Percentiles rank a stretch among this genome's conserved stretches.
phyloP scores from a whole-genome alignment of 2,888 invertebrate genomes.

The Steinernema scapterisci region DNA sequence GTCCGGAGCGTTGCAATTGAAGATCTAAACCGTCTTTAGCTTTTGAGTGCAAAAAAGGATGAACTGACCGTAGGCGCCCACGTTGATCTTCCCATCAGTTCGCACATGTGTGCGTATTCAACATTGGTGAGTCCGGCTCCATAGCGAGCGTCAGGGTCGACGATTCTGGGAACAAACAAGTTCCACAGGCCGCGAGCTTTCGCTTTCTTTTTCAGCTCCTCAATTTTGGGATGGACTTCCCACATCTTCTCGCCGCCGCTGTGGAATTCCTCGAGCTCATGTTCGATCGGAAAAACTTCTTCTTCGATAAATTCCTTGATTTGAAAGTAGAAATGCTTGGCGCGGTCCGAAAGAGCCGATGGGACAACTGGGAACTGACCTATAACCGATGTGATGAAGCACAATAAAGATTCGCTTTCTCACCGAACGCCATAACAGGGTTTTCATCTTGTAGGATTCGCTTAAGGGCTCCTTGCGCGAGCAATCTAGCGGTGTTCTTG shows the following conservation, averaged over 20 bases:
- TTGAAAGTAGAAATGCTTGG: conserved; percentile 65
- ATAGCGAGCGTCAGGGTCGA: conserved; percentile 66
- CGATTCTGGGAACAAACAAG: conserved; percentile 69
- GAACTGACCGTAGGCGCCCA: conserved; percentile 62
- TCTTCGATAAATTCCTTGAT: conserved; percentile 69
- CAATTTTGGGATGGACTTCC: conserved; percentile 67
- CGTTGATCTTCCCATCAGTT: conserved; percentile 69
- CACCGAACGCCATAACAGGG: conserved; percentile 26
- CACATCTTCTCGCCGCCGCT: conserved; percentile 62
- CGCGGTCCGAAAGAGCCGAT: conserved; percentile 67
- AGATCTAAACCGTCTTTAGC: conserved; percentile 61
- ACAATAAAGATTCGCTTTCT: neutral
- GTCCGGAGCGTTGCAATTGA: conserved; percentile 71
- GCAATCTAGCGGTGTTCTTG: conserved; percentile 45
- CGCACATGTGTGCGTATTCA: conserved; percentile 71
- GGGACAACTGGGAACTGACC: conserved; percentile 67
- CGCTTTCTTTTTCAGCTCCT: conserved; percentile 69
- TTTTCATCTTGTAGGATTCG: conserved; percentile 44
- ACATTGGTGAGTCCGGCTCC: conserved; percentile 69
- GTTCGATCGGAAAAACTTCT: conserved; percentile 69
- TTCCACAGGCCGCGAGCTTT: conserved; percentile 70
- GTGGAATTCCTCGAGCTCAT: conserved; percentile 62
- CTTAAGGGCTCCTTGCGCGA: conserved; percentile 49
- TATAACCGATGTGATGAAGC: conserved; percentile 36
- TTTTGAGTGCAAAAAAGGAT: too few species aligned